A percentile compares a stretch with the other conserved stretches of the same genome.
phyloP scores from a whole-genome alignment of 2,888 invertebrate genomes.

The Marronus borbonicus region DNA sequence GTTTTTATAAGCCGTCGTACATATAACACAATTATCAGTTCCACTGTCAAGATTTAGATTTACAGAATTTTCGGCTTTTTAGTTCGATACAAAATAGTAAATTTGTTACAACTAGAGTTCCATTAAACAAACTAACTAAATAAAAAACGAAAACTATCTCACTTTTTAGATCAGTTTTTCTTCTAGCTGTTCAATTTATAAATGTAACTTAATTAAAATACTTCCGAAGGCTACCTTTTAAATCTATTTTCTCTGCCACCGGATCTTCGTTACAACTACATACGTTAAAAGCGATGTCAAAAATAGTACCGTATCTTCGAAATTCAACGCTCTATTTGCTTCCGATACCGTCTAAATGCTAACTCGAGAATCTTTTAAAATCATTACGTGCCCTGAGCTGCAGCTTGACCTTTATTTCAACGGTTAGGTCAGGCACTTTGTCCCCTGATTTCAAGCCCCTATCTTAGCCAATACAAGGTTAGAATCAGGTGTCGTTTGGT shows the following conservation, averaged over 20 bases:
- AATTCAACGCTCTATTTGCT: not conserved
- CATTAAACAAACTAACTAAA: too few relatives aligned
- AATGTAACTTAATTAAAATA: not conserved
- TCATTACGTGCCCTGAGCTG: conserved; percentile 17
- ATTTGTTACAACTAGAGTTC: too few relatives aligned
- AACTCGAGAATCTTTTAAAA: conserved; percentile 29
- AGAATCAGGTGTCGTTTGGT: conserved; percentile 55
- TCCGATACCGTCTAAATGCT: not conserved
- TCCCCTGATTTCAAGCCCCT: conserved; percentile 32
- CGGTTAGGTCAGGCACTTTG: conserved; percentile 48
- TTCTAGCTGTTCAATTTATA: not conserved
- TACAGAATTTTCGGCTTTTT: too few relatives aligned
- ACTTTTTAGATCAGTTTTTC: too few relatives aligned
- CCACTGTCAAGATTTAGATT: too few relatives aligned
- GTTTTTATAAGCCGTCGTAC: too few relatives aligned
- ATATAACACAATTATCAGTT: too few relatives aligned
- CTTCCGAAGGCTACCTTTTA: not conserved
- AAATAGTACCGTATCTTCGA: not conserved
- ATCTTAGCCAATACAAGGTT: conserved; percentile 49
- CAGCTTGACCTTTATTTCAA: conserved; percentile 49
- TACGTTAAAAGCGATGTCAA: conserved; percentile 5
- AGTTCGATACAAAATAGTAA: too few relatives aligned
- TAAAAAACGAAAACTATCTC: too few relatives aligned
- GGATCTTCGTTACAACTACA: not conserved
- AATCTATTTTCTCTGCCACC: not conserved